phyloP scores from a whole-genome alignment of 2,113 vertebrate genomes.

The Sinocyclocheilus maitianheensis region DNA sequence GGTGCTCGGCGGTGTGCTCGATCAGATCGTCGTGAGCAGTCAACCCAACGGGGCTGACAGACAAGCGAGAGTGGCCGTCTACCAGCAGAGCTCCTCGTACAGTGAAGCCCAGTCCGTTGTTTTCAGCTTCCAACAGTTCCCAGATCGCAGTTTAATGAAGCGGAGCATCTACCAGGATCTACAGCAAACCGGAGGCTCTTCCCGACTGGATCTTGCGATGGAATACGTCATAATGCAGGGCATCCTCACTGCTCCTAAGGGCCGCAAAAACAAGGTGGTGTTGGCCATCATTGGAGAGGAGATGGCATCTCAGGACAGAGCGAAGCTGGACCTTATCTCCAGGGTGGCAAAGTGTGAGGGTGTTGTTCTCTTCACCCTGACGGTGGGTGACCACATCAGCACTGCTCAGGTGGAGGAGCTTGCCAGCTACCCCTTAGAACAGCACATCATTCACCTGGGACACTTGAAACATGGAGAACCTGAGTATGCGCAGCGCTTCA shows the following conservation, averaged over 20 bases:
- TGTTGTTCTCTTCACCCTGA: conserved; percentile 80
- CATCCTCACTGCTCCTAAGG: conserved; percentile 67
- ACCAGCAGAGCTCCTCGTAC: conserved; percentile 75
- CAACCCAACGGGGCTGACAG: conserved; percentile 52
- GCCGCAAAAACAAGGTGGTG: conserved; percentile 71
- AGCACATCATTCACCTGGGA: conserved; percentile 78
- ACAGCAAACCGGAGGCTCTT: conserved; percentile 70
- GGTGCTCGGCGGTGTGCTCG: conserved; percentile 76
- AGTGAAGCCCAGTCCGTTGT: conserved; percentile 55
- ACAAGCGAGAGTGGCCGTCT: conserved; percentile 74
- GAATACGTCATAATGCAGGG: conserved; percentile 75
- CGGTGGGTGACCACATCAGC: conserved; percentile 68
- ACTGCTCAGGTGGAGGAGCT: conserved; percentile 71
- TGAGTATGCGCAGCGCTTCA: conserved; percentile 77
- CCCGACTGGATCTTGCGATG: conserved; percentile 74
- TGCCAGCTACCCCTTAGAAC: conserved; percentile 74
- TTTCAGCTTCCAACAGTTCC: conserved; percentile 76
- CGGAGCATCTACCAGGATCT: conserved; percentile 69
- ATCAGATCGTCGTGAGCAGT: conserved; percentile 75
- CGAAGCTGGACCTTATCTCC: conserved; percentile 71
- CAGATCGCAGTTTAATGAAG: conserved; percentile 69
- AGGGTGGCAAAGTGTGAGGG: conserved; percentile 80
- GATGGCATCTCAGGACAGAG: conserved; percentile 74
- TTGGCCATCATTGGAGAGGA: conserved; percentile 76
- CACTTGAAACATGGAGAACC: conserved; percentile 66